Evolutionary conservation across 2,888 invertebrate genomes (phyloP).

Genomic region (Alentia gelatinosa): DNA sequence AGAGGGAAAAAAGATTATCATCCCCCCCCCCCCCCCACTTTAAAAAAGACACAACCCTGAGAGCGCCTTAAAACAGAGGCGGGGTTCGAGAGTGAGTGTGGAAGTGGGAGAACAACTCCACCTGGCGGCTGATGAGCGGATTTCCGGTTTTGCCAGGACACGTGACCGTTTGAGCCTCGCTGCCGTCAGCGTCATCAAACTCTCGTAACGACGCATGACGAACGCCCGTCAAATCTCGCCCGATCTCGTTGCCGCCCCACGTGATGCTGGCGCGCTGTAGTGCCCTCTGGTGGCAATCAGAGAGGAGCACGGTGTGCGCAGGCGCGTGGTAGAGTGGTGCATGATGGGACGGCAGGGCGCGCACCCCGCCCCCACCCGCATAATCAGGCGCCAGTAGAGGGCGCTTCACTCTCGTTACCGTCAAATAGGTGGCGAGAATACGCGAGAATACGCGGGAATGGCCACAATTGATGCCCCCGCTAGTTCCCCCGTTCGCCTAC

Average conservation of each 20-base stretch:
- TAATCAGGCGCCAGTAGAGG: background rate
- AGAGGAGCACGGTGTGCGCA: background rate
- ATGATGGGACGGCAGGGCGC: too few species aligned
- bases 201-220: conserved; percentile 10
- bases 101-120: background rate
- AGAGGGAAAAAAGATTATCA: too few species aligned
- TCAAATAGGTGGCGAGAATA: background rate
- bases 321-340: background rate
- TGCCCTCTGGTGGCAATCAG: conserved; percentile 9
- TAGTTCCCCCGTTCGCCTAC: background rate
- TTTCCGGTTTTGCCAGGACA: background rate
- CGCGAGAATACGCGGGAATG: background rate
- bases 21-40: too few species aligned
- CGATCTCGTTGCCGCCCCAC: background rate
- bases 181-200: background rate
- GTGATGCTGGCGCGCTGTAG: background rate
- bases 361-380: background rate
- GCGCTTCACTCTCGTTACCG: background rate
- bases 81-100: too few species aligned
- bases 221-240: conserved; percentile 1
- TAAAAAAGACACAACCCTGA: too few species aligned
- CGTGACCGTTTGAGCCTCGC: conserved; percentile 21
- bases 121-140: background rate
- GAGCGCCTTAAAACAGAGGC: too few species aligned
- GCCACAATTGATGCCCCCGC: background rate